phyloP scores from a whole-genome alignment of 2,888 invertebrate genomes.

The Aplocera efformata region DNA sequence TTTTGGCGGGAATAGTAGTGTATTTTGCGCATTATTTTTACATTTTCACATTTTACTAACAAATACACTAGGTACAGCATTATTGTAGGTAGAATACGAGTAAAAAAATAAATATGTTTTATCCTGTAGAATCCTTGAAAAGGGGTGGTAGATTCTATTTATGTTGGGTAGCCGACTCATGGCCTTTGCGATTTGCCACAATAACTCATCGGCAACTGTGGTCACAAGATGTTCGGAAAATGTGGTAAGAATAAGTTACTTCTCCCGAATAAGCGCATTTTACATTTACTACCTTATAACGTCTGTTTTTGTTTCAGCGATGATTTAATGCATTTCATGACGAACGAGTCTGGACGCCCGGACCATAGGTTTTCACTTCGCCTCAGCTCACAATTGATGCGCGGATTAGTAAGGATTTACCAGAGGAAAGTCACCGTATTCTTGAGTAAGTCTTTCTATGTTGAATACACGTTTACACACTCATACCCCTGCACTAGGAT shows the following conservation, averaged over 20 bases:
- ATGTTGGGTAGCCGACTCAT: conserved; percentile 72
- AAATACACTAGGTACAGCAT: no score
- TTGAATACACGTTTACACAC: no score
- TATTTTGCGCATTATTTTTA: no score
- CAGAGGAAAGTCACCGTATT: conserved; percentile 56
- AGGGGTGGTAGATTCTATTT: conserved; percentile 68
- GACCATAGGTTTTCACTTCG: conserved; percentile 63
- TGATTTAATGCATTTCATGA: conserved; percentile 57
- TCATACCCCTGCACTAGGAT: no score
- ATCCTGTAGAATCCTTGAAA: conserved; percentile 58
- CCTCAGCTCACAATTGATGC: conserved; percentile 63
- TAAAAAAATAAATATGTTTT: conserved; percentile 52
- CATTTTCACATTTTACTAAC: no score
- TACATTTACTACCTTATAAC: neutral
- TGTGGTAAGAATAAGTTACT: conserved; percentile 48
- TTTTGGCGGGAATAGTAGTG: conserved; percentile 34
- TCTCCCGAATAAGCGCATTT: neutral
- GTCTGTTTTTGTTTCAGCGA: conserved; percentile 41
- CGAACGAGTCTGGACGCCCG: conserved; percentile 62
- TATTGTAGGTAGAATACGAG: neutral
- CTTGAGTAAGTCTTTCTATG: conserved; percentile 42
- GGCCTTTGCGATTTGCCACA: conserved; percentile 63
- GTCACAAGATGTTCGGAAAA: conserved; percentile 62
- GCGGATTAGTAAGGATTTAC: conserved; percentile 62
- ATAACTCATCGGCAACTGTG: conserved; percentile 61